Base-by-base conservation (phyloP, 2,113 vertebrate species). In the Sylvia atricapilla region DNA sequence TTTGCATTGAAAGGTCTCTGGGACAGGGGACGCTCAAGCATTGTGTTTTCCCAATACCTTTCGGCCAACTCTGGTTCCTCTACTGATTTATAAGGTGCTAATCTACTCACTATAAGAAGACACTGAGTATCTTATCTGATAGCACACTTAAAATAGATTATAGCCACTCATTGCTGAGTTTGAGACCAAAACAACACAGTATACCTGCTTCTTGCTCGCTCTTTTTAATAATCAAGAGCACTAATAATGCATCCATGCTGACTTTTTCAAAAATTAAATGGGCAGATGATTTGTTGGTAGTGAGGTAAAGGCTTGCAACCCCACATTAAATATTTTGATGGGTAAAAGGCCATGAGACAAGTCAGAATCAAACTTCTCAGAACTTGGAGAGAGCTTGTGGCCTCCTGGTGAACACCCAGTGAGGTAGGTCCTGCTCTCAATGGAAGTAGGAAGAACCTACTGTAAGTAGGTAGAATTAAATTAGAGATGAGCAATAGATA, bases 1-100 rank as follows among this genome's bases (percentile, higher is more conserved):
- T 97, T 96, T 95, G 64, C 90, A 94, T 90, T 96, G 91, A 93
- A 97, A 95, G 80, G 47, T 90, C 50, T 74, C 85, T 67, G 64
- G 15, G 50, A 69, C 58, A 72, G 56, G 70, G 16, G 37, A 59
- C 55, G 44, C 33, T 63, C 68, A 90, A 52, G 66, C 72, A 58
- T 2, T 78, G 55, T 96, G 70, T 87, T 94, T 95, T 81, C 89
- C 35, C 39, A 75, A 52, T 41, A 58, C 56, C 84, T 92, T 69
- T 63, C 49, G 39, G 60, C 47, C 47, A 75, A 0, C 33, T 70
- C 59, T 52, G 6, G 15, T 87, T 96, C 59, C 73, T 78, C 84
- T 81, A 55, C 44, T 87, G 80, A 78, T 94, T 94, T 94, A 44
- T 90, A 74, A 89, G 22, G 80, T 81, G 69, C 68, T 94, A 93